A percentile compares a stretch with the other conserved stretches of the same genome.
Evolutionary conservation across 92 coral and sea anemone species (phyloP).

Genomic region (Porites divaricata): DNA sequence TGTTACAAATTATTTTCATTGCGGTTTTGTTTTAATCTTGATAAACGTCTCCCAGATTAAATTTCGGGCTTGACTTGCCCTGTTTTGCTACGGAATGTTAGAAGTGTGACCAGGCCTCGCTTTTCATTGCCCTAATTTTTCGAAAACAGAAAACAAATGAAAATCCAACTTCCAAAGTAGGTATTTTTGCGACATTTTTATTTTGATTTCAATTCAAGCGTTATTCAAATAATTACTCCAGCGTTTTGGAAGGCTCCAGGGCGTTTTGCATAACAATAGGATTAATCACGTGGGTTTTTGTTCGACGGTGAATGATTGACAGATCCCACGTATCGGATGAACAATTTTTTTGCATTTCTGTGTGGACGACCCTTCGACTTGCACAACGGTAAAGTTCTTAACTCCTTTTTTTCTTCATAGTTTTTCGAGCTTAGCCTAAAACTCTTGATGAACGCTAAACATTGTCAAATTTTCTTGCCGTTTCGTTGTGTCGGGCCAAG

Average conservation of each 20-base stretch:
- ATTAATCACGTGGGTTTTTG: slow-evolving; percentile 50
- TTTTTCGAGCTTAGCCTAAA: slow-evolving; percentile 19
- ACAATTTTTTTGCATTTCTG: slow-evolving; percentile 55
- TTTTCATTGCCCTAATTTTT: not conserved
- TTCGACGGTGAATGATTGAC: slow-evolving; percentile 49
- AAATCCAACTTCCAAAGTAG: not conserved
- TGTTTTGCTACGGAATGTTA: not conserved
- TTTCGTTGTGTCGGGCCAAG: slow-evolving; percentile 26
- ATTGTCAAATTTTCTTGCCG: slow-evolving; percentile 33
- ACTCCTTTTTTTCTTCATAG: slow-evolving; percentile 29
- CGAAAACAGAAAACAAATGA: not conserved
- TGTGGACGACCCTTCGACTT: slow-evolving; percentile 32
- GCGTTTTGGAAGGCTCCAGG: slow-evolving; percentile 29
- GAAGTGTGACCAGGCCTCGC: not conserved
- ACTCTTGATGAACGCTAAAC: slow-evolving; percentile 28
- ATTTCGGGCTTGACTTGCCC: slow-evolving; percentile 23
- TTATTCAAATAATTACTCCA: slow-evolving; percentile 47
- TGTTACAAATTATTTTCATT: slow-evolving; percentile 52
- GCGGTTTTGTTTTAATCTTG: slow-evolving; percentile 54
- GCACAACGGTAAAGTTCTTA: slow-evolving; percentile 48
- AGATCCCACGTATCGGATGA: slow-evolving; percentile 48
- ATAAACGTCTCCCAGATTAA: slow-evolving; percentile 32
- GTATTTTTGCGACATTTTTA: slow-evolving; percentile 13
- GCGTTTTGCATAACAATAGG: slow-evolving; percentile 42
- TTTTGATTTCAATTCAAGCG: slow-evolving; percentile 35